A percentile compares a stretch with the other conserved stretches of the same genome.
Evolutionary conservation across 92 coral and sea anemone genomes (phyloP).

Genomic region (Umimayanthus kanabou): DNA sequence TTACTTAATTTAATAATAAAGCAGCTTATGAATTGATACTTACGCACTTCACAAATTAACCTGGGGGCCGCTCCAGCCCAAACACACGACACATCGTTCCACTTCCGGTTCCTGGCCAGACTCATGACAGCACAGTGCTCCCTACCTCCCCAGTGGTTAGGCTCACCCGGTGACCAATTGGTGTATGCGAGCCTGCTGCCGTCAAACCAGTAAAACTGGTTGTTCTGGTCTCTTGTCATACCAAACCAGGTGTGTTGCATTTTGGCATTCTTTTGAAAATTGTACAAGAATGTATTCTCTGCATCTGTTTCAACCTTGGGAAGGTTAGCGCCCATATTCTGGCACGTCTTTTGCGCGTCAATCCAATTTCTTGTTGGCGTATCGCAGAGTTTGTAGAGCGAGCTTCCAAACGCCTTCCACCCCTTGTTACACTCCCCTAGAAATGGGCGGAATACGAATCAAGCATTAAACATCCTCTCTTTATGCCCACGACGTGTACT

Average conservation of each 20-base stretch:
- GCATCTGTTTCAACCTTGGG: constrained; percentile 27
- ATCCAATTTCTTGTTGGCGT: constrained; percentile 19
- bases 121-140: constrained; percentile 21
- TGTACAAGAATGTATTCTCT: constrained; percentile 35
- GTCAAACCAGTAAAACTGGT: constrained; percentile 41
- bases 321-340: constrained; percentile 29
- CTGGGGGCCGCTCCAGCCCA: not conserved
- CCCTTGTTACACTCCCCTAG: constrained; percentile 20
- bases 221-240: constrained; percentile 11
- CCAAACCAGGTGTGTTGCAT: constrained; percentile 17
- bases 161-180: constrained; percentile 19
- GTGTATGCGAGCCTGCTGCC: constrained; percentile 18
- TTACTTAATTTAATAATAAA: too few species aligned
- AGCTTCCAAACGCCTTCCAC: constrained; percentile 3
- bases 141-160: constrained; percentile 2
- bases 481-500: too few species aligned
- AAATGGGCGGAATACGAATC: too few species aligned
- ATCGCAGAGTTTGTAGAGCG: constrained; percentile 20
- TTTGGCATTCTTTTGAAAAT: constrained; percentile 26
- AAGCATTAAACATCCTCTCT: too few species aligned
- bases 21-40: not conserved
- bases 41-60: constrained; percentile 21
- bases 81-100: constrained; percentile 28
- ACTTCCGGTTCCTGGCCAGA: not conserved
- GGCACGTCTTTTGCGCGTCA: constrained; percentile 34